Percentiles rank a stretch among this genome's conserved stretches.
Conservation (phyloP, 1,140 invertebrate species). For the Drosophila athabasca region DNA sequence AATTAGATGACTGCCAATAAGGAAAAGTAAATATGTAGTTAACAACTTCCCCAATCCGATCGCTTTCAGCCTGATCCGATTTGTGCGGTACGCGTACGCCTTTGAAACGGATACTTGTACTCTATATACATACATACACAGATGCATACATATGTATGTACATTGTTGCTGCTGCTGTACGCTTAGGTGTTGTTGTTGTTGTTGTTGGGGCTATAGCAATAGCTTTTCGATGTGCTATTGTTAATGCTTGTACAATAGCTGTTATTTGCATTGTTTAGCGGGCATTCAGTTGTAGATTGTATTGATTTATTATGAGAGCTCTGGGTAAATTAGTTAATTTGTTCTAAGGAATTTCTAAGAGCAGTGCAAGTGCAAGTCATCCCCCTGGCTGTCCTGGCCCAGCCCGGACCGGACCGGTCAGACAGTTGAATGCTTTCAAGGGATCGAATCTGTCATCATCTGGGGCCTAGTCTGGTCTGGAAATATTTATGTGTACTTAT, state of each 20-base stretch:
- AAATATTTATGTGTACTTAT: not conserved
- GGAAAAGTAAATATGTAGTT: constrained; percentile 66
- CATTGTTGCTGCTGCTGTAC: not conserved
- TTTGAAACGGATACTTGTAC: constrained; percentile 29
- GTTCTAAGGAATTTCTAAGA: constrained; percentile 19
- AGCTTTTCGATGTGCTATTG: constrained; percentile 12
- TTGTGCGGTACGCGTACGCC: constrained; percentile 19
- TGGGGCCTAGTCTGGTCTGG: not conserved
- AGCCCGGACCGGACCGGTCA: too few species aligned
- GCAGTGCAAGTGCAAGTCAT: constrained; percentile 36
- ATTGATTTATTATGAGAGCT: constrained; percentile 47
- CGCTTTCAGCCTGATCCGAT: constrained; percentile 7
- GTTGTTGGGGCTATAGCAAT: too few species aligned
- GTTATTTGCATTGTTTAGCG: constrained; percentile 55
- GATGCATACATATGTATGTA: not conserved
- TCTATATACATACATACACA: too few species aligned
- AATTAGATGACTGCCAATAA: constrained; percentile 72
- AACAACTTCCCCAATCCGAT: constrained; percentile 51
- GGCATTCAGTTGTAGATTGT: constrained; percentile 48
- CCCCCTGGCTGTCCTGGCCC: too few species aligned
- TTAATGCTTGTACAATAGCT: constrained; percentile 45
- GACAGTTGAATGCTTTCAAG: not conserved
- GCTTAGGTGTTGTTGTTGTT: too few species aligned
- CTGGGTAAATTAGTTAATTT: constrained; percentile 30
- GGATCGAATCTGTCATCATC: constrained; percentile 10